Conservation (phyloP, 2,797 vertebrate species). For the Oreochromis mossambicus region DNA sequence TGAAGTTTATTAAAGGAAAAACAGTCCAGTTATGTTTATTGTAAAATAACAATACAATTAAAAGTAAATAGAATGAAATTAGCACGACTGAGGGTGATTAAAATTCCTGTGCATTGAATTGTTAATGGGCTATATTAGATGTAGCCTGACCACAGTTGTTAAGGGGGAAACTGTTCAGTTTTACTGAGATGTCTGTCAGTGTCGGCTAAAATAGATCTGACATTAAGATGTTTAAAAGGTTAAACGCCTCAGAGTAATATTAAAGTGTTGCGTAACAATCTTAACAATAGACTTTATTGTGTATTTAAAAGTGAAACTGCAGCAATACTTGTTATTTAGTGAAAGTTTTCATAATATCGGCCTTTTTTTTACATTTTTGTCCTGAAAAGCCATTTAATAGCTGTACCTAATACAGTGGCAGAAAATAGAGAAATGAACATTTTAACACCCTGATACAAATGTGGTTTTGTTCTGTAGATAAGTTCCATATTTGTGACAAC, state of each 20-base stretch:
- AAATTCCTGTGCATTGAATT: not conserved
- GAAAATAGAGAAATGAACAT: not conserved
- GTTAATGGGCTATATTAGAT: accelerated
- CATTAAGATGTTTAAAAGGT: not conserved
- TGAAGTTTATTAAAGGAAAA: not conserved
- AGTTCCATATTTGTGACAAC: not conserved
- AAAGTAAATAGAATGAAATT: not conserved
- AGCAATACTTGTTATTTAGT: not conserved
- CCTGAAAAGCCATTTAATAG: not conserved
- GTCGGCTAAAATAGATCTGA: not conserved
- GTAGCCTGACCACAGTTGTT: not conserved
- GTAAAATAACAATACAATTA: not conserved
- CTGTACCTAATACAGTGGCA: not conserved
- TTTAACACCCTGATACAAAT: not conserved
- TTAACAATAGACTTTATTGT: not conserved
- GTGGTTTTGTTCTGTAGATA: not conserved
- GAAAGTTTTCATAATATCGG: not conserved
- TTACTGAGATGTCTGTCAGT: not conserved
- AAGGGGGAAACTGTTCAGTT: not conserved
- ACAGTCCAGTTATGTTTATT: not conserved
- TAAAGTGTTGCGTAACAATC: not conserved
- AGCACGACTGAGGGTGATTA: not conserved
- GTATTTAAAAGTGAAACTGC: not conserved
- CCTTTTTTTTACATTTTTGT: not conserved
- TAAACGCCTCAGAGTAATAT: not conserved